These are phyloP conservation scores for Carabus problematicus DNA, from an alignment of 2,888 invertebrate species.

Conservation along the genomic window DNA sequence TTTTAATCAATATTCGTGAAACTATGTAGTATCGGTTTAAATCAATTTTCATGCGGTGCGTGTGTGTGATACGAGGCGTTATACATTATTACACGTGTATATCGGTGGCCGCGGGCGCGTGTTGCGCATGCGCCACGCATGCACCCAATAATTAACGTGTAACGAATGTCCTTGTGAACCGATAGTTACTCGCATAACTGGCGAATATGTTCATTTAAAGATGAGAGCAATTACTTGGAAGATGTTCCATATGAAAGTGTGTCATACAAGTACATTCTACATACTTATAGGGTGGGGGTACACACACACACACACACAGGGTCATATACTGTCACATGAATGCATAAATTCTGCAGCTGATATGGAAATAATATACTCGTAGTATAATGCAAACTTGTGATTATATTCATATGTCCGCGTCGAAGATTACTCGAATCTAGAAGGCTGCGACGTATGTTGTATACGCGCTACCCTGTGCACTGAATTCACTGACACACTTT, in stretches of 20 bases:
- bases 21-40: conserved; percentile 4
- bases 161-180: conserved; percentile 21
- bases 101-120: neutral
- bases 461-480: no score
- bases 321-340: no score
- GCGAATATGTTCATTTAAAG: conserved; percentile 34
- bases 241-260: conserved; percentile 29
- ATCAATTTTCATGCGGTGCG: no score
- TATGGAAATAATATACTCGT: no score
- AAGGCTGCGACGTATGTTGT: no score
- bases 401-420: no score
- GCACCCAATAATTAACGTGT: conserved; percentile 27
- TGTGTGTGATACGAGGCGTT: neutral
- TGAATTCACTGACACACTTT: no score
- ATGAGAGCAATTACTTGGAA: conserved; percentile 30
- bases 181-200: conserved; percentile 25
- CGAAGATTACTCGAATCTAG: no score
- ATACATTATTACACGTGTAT: neutral
- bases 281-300: no score
- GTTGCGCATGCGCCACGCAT: conserved; percentile 16
- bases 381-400: no score
- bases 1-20: neutral
- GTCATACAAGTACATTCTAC: conserved; percentile 3
- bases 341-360: no score
- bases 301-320: no score